Percentiles rank a stretch among this genome's conserved stretches.
Evolutionary conservation across 37 sponge, comb jelly and placozoan genomes (phyloP).

Genomic region (Crambe crambe): DNA sequence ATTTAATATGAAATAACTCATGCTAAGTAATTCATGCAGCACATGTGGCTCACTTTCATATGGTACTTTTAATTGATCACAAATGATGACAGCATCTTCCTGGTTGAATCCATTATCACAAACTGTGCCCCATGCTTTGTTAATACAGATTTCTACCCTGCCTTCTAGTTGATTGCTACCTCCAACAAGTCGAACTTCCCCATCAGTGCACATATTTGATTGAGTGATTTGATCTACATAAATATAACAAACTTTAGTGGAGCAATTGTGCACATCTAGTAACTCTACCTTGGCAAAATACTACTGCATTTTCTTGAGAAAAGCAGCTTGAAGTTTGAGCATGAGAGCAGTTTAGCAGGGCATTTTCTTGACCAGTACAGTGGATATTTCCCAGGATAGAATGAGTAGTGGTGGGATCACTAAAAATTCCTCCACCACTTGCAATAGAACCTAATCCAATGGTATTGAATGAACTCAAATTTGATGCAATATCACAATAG

Average conservation of each 20-base stretch:
- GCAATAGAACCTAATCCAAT: neutral
- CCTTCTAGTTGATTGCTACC: conserved; percentile 19
- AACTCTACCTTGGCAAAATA: neutral
- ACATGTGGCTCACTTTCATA: neutral
- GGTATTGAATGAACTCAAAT: too few species aligned
- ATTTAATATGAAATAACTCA: too few species aligned
- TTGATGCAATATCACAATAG: neutral
- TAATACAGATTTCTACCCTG: conserved; percentile 42
- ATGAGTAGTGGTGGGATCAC: neutral
- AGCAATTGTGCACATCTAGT: neutral
- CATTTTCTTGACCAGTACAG: neutral
- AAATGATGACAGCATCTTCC: conserved; percentile 42
- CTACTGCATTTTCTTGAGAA: neutral
- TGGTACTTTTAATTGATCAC: conserved; percentile 16
- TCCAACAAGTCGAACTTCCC: conserved; percentile 28
- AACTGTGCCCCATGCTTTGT: conserved; percentile 40
- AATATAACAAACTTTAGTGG: neutral
- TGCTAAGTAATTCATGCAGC: too few species aligned
- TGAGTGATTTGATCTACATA: neutral
- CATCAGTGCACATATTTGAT: conserved; percentile 17
- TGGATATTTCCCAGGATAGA: neutral
- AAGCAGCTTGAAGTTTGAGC: neutral
- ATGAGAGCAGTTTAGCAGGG: neutral
- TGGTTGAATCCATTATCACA: conserved; percentile 37
- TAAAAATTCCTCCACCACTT: neutral